A percentile compares a stretch with the other conserved stretches of the same genome.
Evolutionary conservation across 2,113 vertebrate genomes (phyloP).

Genomic region (Telmatochromis brichardi): DNA sequence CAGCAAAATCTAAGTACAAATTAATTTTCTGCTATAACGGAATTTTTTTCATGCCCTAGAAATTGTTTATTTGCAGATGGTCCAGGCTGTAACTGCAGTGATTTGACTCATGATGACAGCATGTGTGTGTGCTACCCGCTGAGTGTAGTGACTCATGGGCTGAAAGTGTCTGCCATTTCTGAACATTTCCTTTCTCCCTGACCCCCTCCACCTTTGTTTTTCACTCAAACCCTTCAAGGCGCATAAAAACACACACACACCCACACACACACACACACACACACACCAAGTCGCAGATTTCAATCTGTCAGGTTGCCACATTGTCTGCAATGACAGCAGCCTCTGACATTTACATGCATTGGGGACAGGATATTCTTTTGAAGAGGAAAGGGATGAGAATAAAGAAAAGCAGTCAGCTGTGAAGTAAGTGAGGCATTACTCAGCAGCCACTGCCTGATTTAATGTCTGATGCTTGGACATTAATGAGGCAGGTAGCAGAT

Average conservation of each 20-base stretch:
- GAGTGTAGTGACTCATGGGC: not conserved
- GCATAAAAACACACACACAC: not conserved
- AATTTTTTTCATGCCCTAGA: not conserved
- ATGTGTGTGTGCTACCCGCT: not conserved
- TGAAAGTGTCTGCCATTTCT: not conserved
- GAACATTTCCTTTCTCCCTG: not conserved
- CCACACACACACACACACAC: not conserved
- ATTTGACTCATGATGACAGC: conserved; percentile 17
- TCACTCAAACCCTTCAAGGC: not conserved
- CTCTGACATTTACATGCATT: conserved; percentile 48
- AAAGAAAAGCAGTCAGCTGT: conserved; percentile 11
- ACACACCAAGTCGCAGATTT: not conserved
- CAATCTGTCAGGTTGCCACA: conserved; percentile 26
- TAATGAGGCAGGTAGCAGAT: not conserved
- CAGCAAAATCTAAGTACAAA: not conserved
- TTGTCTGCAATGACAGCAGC: conserved; percentile 4
- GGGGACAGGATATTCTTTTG: not conserved
- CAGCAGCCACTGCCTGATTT: not conserved
- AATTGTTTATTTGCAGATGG: not conserved
- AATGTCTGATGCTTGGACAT: not conserved
- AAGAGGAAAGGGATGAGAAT: not conserved
- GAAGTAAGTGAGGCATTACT: not conserved
- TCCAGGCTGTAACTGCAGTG: not conserved
- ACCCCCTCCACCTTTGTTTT: not conserved
- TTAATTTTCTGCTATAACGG: not conserved